Conservation (phyloP, 2,797 vertebrate species). For the Trichosurus vulpecula region DNA sequence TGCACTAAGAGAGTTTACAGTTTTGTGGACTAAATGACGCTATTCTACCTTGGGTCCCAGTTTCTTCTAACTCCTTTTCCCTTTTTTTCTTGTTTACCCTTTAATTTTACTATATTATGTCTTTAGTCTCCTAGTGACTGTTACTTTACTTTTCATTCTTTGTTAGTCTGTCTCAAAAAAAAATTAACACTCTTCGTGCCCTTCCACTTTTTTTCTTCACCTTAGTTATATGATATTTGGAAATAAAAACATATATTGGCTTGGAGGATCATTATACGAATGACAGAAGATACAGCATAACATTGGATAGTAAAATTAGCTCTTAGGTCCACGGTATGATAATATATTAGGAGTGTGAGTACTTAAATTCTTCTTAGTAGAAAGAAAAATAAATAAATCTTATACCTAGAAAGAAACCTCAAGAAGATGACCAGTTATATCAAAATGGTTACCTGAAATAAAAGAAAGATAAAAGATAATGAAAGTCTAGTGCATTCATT, state of each 20-base stretch:
- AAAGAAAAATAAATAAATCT: neutral
- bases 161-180: neutral
- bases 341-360: neutral
- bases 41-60: constrained; percentile 37
- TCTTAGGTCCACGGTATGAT: constrained; percentile 6
- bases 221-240: neutral
- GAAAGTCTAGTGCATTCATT: neutral
- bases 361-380: constrained; percentile 38
- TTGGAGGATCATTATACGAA: constrained; percentile 18
- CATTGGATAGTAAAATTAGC: neutral
- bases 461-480: neutral
- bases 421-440: neutral
- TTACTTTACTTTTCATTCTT: neutral
- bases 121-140: neutral
- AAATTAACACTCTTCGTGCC: neutral
- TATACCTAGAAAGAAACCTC: neutral
- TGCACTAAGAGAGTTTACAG: neutral
- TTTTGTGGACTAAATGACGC: neutral
- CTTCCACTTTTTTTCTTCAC: neutral
- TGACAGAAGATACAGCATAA: constrained; percentile 31
- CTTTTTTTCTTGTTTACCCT: neutral
- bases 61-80: constrained; percentile 21
- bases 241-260: neutral
- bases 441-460: neutral
- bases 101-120: neutral